phyloP scores from a whole-genome alignment of 2,113 vertebrate genomes.

The Xenopus borealis region DNA sequence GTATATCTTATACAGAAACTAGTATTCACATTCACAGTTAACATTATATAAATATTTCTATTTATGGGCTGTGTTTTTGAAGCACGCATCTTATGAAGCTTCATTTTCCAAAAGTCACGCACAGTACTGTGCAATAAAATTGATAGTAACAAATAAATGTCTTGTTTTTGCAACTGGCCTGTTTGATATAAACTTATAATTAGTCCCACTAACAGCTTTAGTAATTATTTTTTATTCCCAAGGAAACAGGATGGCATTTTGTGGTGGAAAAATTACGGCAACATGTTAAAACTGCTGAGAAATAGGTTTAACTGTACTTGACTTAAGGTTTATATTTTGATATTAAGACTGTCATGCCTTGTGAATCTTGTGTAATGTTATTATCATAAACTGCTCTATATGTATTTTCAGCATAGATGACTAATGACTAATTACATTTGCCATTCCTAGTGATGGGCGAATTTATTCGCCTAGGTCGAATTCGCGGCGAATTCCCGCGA shows the following conservation, averaged over 20 bases:
- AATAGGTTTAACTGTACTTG: no score
- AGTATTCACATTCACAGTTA: no score
- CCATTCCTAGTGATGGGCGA: no score
- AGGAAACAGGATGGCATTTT: conserved; percentile 9
- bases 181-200: conserved; percentile 23
- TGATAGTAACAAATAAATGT: neutral
- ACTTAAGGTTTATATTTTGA: conserved; percentile 38
- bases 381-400: conserved; percentile 46
- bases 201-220: conserved; percentile 16
- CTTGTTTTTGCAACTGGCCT: neutral
- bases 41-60: no score
- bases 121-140: neutral
- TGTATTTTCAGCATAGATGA: conserved; percentile 49
- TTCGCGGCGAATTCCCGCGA: no score
- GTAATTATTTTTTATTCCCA: conserved; percentile 14
- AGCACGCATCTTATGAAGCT: no score
- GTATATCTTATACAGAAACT: no score
- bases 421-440: conserved; percentile 58
- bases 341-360: conserved; percentile 34
- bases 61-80: no score
- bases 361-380: conserved; percentile 31
- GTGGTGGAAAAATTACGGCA: conserved; percentile 9
- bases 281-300: conserved; percentile 32
- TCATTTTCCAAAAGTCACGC: no score
- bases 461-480: no score